Evolutionary conservation across 2,888 invertebrate genomes (phyloP).

Genomic region (Spodoptera exigua): DNA sequence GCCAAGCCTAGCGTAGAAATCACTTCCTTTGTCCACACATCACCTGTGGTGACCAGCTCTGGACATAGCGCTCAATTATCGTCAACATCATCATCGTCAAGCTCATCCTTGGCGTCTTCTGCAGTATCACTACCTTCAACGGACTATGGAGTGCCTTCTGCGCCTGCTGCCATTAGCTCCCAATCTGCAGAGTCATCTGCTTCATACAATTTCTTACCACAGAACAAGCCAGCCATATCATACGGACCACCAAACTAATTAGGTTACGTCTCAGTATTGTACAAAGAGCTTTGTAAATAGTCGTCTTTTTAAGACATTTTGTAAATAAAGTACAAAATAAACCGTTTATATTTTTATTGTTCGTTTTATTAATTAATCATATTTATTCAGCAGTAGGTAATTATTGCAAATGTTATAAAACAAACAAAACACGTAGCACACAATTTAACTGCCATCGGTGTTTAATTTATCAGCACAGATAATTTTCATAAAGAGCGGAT

Average conservation of each 20-base stretch:
- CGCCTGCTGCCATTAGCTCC: slow-evolving; percentile 37
- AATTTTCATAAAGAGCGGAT: slow-evolving; percentile 75
- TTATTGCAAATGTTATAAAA: no score
- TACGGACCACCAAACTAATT: slow-evolving; percentile 79
- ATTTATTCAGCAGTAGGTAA: no score
- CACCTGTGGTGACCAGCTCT: slow-evolving; percentile 60
- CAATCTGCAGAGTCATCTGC: slow-evolving; percentile 49
- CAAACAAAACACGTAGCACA: no score
- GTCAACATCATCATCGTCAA: slow-evolving; percentile 50
- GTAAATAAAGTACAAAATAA: slow-evolving; percentile 65
- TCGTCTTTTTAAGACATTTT: slow-evolving; percentile 52
- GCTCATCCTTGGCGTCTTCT: slow-evolving; percentile 57
- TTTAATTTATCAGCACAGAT: slow-evolving; percentile 69
- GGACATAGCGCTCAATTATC: slow-evolving; percentile 47
- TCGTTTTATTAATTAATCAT: slow-evolving; percentile 40
- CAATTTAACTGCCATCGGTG: slow-evolving; percentile 3
- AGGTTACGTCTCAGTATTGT: slow-evolving; percentile 46
- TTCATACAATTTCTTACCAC: slow-evolving; percentile 75
- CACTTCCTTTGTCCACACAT: slow-evolving; percentile 81
- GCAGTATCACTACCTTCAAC: slow-evolving; percentile 54
- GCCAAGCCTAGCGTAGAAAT: slow-evolving; percentile 83
- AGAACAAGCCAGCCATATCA: slow-evolving; percentile 71
- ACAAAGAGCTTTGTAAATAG: slow-evolving; percentile 61
- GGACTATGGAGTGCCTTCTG: slow-evolving; percentile 70
- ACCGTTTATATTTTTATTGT: slow-evolving; percentile 36